Percentiles rank a stretch among this genome's conserved stretches.
Conservation (phyloP, 2,797 vertebrate genomes). For the Microtus californicus region DNA sequence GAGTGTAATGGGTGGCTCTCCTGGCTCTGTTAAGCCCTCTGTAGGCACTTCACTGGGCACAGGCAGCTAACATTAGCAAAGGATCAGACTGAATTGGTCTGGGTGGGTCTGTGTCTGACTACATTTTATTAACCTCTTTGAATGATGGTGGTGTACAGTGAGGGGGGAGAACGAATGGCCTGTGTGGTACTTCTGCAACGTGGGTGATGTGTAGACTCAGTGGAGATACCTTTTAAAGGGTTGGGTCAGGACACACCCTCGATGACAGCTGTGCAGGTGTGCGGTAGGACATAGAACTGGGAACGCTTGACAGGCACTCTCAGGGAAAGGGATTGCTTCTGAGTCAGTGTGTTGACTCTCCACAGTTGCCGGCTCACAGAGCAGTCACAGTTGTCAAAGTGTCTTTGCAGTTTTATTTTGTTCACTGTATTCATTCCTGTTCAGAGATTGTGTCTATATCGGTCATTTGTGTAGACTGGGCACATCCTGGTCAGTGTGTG, state of each 20-base stretch:
- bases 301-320: neutral
- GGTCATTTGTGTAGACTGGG: neutral
- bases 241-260: neutral
- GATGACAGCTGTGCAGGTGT: neutral
- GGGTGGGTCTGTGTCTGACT: neutral
- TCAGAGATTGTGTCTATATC: conserved; percentile 13
- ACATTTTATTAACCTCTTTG: neutral
- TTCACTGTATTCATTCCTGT: conserved; percentile 18
- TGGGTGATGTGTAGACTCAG: neutral
- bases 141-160: neutral
- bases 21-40: neutral
- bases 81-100: conserved; percentile 12
- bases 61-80: neutral
- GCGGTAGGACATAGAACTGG: neutral
- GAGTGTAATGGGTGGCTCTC: neutral
- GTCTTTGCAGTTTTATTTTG: conserved; percentile 28
- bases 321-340: neutral
- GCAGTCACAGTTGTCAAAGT: neutral
- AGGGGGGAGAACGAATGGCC: neutral
- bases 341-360: neutral
- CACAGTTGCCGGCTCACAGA: neutral
- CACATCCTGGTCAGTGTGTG: neutral
- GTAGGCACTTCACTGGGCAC: neutral
- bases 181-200: neutral
- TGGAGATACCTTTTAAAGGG: neutral